Base-by-base conservation (phyloP, 2,113 vertebrate genomes). In the Sinocyclocheilus rhinocerous region DNA sequence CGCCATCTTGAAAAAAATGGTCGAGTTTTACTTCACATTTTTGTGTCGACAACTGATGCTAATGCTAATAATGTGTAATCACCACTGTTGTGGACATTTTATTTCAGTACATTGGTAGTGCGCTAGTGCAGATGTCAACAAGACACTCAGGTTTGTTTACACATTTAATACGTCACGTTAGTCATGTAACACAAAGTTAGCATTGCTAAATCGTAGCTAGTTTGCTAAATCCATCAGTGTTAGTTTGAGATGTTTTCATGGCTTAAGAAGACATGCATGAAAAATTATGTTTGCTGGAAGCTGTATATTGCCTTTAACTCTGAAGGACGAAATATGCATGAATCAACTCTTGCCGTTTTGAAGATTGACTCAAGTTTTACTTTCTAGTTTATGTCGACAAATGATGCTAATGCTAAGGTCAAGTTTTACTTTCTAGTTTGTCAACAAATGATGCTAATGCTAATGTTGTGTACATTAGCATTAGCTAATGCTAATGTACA, bases 31-130 rank as follows among this genome's bases (percentile, higher is more conserved):
- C 20, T n/a, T 45, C 45, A 9, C 50, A 52, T 59, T 3, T 61
- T 9, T 61, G 8, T 61, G 59, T 24, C 9, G 1, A 10, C 7
- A n/a, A 63, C 8, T 24, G 59, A 18, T 61, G 59, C 59, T 63
- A 63, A 8, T 3, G 22, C 59, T 24, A 63, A 63, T 63, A 9
- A 55, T 55, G 24, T 67, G 63, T 1, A 67, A 29, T 12, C 10
- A 24, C 63, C 22, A 12, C 63, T 67, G 1, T 67, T 29, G 75
- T 18, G 24, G 75, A 76, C 22, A 45, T 76, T 76, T 52, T 72
- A 88, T 93, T 93, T 92, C 91, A 93, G 89, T 93, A 93, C 89
- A 91, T 93, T 89, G 89, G 48, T 50, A 13, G 48, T 50, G 15
- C 16, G 15, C 75, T 63, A 72, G 91, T 90, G 89, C 55, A 77